Conservation (phyloP, 2,797 vertebrate species). For the Betta splendens region DNA sequence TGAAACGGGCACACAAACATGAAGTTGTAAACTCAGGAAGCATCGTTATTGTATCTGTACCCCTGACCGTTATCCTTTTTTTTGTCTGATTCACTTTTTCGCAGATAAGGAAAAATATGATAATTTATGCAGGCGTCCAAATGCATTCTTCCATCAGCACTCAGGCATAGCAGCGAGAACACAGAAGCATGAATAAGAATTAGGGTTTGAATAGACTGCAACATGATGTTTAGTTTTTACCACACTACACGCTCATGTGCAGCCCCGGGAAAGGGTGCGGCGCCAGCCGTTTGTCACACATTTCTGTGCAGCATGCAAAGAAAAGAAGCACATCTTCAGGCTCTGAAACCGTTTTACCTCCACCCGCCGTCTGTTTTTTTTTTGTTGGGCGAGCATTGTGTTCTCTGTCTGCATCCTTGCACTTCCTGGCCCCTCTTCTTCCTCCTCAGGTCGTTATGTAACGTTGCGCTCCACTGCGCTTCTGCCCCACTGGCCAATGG, state of each 20-base stretch:
- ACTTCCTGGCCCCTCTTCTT: conserved; percentile 52
- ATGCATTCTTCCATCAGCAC: conserved; percentile 29
- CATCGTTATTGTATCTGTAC: conserved; percentile 27
- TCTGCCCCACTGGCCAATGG: conserved; percentile 55
- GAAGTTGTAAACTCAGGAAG: background rate
- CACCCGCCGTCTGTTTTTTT: conserved; percentile 36
- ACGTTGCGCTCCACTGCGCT: conserved; percentile 68
- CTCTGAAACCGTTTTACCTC: conserved; percentile 23
- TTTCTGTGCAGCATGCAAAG: conserved; percentile 47
- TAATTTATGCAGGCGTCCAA: conserved; percentile 47
- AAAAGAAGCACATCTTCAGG: conserved; percentile 37
- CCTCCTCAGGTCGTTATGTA: conserved; percentile 69
- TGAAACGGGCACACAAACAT: conserved; percentile 17
- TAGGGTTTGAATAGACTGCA: conserved; percentile 33
- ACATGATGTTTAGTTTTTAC: conserved; percentile 30
- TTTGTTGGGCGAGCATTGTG: conserved; percentile 31
- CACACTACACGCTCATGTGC: conserved; percentile 13
- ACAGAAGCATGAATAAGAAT: conserved; percentile 44
- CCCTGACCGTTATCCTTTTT: background rate
- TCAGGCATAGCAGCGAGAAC: conserved; percentile 30
- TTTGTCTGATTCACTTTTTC: conserved; percentile 14
- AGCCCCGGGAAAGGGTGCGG: conserved; percentile 56
- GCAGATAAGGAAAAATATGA: conserved; percentile 32
- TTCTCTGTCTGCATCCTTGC: conserved; percentile 68
- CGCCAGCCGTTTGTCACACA: conserved; percentile 28